phyloP scores from a whole-genome alignment of 2,797 vertebrate genomes.

The Urosaurus nigricauda region DNA sequence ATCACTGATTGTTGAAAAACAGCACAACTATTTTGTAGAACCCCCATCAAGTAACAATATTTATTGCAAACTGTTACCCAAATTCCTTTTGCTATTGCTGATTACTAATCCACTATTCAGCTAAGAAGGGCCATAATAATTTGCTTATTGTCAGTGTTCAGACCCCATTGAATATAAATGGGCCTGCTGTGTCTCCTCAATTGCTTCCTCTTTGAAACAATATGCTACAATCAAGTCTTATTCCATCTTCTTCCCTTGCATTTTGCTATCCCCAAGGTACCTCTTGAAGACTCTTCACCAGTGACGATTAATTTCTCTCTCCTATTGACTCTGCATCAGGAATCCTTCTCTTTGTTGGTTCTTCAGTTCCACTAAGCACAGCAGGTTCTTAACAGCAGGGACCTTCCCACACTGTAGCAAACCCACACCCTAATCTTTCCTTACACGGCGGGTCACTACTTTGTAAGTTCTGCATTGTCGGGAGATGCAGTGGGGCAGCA shows the following conservation, averaged over 20 bases:
- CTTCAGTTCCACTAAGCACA: conserved; percentile 32
- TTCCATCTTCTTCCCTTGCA: conserved; percentile 1
- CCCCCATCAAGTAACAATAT: conserved; percentile 8
- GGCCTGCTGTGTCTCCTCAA: conserved; percentile 28
- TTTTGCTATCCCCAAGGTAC: conserved; percentile 23
- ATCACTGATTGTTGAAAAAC: background rate
- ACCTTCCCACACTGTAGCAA: background rate
- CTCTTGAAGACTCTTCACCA: conserved; percentile 23
- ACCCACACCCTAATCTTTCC: background rate
- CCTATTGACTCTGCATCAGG: conserved; percentile 31
- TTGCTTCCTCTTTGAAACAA: conserved; percentile 37
- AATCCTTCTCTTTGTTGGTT: conserved; percentile 1
- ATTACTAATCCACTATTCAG: background rate
- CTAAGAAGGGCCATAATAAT: conserved; percentile 16
- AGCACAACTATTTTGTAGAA: background rate
- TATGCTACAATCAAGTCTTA: conserved; percentile 40
- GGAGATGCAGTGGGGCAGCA: background rate
- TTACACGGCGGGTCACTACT: background rate
- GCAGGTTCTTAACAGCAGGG: conserved; percentile 26
- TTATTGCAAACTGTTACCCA: background rate
- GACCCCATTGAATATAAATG: conserved; percentile 29
- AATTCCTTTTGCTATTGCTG: conserved; percentile 18
- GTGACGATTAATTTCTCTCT: conserved; percentile 32
- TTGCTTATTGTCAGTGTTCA: conserved; percentile 28
- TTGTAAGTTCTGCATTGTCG: conserved; percentile 21